Base-by-base conservation (phyloP, 2,888 invertebrate species). In the Drosophila robusta region DNA sequence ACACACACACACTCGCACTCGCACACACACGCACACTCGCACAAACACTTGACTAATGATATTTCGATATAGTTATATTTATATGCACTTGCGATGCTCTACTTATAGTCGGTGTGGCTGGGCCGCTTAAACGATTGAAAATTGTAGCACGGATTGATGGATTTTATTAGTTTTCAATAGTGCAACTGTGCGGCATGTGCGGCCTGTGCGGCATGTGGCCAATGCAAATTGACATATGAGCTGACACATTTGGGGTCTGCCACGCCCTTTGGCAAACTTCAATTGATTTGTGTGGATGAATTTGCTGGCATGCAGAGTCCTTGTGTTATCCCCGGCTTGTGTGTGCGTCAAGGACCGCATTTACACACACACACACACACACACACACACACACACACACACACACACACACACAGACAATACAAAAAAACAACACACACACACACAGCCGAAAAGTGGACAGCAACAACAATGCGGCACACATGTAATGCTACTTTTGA, bases 191-290 rank as follows among this genome's bases (percentile, higher is more conserved):
- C 41, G 42, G 42, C 57, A 50, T 36, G 49, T 47, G 52, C 41
- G 42, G 42, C 57, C 54, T 32, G 49, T 47, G 52, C 46, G 68
- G 60, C 58, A 57, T 62, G 44, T 54, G 56, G 76, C 64, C 50
- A 72, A 39, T 57, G 63, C 65, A 72, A 83, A 80, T 78, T 76
- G 80, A 72, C 83, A 78, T 83, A 72, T 72, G 73, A 73, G 77
- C 61, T 72, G 73, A 58, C 83, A 83, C 72, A 80, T 64, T 80
- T 69, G 55, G 65, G 64, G 72, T 47, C 45, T 52, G 69, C 70
- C 71, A 57, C 52, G 56, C 65, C 58, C 60, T 46, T 55, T 50
- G 34, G 32, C 32, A 52, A 68, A 52, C 55, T 56, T 42, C 63
- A 75, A 81, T 75, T 82, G 78, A 82, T 78, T 77, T 76, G 72